Base-by-base conservation (phyloP, 2,113 vertebrate genomes). In the Lepidothrix coronata region DNA sequence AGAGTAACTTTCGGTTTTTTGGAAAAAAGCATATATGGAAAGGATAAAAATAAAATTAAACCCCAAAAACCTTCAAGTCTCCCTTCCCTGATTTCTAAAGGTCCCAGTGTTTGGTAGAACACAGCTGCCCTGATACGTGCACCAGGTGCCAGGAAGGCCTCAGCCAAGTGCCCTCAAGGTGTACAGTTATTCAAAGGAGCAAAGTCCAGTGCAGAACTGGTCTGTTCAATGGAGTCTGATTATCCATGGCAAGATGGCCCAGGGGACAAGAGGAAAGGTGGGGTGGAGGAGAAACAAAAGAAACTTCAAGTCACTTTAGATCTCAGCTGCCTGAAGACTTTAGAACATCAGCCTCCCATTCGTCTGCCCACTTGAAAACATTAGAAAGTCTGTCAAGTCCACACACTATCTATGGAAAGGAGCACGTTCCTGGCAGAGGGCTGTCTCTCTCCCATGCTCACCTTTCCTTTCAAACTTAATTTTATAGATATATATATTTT, bases 271-370 rank as follows among this genome's bases (percentile, higher is more conserved):
- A 89, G 94, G 81, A 82, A 62, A 96, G 75, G 88, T 81, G 78
- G 88, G 91, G 72, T 76, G 49, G 52, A 94, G 93, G 82, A 70
- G 83, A 92, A 96, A 96, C 85, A 87, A 96, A 97, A 96, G 91
- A 95, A 96, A 96, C 70, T 96, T 98, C 98, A 98, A 98, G 98
- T 98, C 97, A 98, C 97, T 98, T 98, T 97, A 97, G 98, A 98
- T 97, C 97, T 97, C 98, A 98, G 98, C 98, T 98, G 98, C 98
- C 98, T 97, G 97, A 98, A 98, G 96, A 93, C 87, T 83, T 96
- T 91, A 96, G 95, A 95, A 96, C 91, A 94, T 96, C 96, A 96
- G 97, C 95, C 94, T 97, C 95, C 96, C 93, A 94, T 96, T 96
- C 92, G 92, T 94, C 97, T 98, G 98, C 98, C 96, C 98, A 96